Conservation (phyloP, 2,797 vertebrate genomes). For the Apodemus agrarius region DNA sequence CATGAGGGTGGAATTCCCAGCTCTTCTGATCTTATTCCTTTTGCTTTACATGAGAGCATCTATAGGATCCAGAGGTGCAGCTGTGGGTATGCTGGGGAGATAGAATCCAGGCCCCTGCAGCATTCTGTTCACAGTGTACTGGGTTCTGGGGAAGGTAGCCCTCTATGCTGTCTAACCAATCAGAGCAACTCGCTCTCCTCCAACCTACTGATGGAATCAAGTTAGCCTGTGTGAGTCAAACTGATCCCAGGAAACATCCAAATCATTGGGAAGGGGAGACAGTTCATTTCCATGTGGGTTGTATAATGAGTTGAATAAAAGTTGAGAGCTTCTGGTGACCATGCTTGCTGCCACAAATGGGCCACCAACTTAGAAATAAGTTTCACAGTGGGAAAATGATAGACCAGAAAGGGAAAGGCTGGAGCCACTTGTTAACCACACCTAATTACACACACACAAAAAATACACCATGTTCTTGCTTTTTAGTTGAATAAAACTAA, state of each 20-base stretch:
- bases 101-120: neutral
- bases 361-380: neutral
- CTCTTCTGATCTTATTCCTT: neutral
- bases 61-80: neutral
- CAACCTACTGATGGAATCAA: neutral
- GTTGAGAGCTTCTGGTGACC: neutral
- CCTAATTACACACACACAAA: neutral
- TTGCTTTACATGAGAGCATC: neutral
- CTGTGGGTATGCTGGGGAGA: neutral
- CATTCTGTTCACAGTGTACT: neutral
- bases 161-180: neutral
- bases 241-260: neutral
- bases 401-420: neutral
- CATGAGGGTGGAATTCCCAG: too few relatives aligned
- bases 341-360: neutral
- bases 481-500: neutral
- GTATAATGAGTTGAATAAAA: neutral
- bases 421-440: neutral
- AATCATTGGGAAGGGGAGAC: neutral
- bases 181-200: neutral
- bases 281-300: neutral
- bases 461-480: neutral
- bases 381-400: neutral
- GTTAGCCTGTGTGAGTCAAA: neutral
- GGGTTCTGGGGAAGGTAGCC: too few relatives aligned